Evolutionary conservation across 23 tunicate genomes (phyloP).

Genomic region (Halocynthia aurantium): DNA sequence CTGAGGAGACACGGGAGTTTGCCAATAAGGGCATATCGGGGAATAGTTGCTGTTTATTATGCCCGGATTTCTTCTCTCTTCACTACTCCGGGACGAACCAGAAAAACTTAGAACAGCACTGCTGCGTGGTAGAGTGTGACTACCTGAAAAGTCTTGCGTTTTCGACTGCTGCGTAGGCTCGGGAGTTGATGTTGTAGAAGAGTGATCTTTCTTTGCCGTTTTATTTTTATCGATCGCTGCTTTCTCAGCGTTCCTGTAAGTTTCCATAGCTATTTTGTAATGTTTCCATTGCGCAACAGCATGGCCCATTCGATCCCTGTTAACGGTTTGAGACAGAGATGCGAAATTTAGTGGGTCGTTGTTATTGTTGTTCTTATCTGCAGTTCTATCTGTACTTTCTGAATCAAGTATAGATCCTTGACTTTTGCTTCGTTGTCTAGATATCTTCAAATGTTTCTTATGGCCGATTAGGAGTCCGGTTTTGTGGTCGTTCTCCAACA

Average conservation of each 20-base stretch:
- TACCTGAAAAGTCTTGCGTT: neutral
- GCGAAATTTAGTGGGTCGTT: neutral
- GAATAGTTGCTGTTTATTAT: no score
- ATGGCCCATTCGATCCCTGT: neutral
- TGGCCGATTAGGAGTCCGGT: no score
- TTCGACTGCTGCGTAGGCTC: neutral
- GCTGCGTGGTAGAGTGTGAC: neutral
- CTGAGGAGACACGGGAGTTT: neutral
- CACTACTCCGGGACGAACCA: neutral
- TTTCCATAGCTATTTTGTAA: conserved; percentile 78
- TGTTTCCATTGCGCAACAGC: conserved; percentile 50
- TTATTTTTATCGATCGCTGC: neutral
- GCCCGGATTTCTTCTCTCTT: neutral
- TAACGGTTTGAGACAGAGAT: neutral
- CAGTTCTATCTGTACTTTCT: neutral
- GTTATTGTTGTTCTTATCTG: conserved; percentile 20
- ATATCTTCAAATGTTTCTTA: neutral
- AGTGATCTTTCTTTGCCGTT: neutral
- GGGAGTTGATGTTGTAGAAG: neutral
- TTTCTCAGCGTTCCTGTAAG: conserved; percentile 55
- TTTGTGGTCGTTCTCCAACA: no score
- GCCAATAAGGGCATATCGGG: neutral
- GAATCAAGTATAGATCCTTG: neutral
- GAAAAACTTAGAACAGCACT: conserved; percentile 13
- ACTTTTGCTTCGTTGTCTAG: conserved; percentile 14